A percentile compares a stretch with the other conserved stretches of the same genome.
Evolutionary conservation across 2,113 vertebrate genomes (phyloP).

Genomic region (Aplodontia rufa): DNA sequence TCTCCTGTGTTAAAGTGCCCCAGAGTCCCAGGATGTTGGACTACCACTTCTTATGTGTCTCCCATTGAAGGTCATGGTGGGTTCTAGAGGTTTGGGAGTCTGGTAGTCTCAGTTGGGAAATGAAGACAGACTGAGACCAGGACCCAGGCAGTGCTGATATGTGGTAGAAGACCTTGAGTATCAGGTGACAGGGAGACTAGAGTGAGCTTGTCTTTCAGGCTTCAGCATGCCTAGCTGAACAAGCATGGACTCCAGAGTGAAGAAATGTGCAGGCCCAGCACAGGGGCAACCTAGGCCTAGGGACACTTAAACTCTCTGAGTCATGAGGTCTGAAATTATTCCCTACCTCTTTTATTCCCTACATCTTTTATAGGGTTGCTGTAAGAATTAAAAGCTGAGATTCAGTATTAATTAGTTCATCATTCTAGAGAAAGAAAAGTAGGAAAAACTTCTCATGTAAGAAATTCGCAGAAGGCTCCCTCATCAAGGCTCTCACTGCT

Average conservation of each 20-base stretch:
- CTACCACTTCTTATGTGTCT: not conserved
- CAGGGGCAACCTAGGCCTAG: not conserved
- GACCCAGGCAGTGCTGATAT: not conserved
- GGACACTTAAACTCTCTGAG: not conserved
- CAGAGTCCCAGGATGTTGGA: not conserved
- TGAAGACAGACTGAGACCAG: not conserved
- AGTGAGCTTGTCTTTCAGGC: not conserved
- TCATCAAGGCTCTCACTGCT: not conserved
- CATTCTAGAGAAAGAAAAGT: not conserved
- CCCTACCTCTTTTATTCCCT: not conserved
- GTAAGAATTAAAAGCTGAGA: not conserved
- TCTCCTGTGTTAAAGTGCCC: not conserved
- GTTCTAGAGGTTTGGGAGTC: slow-evolving; percentile 4
- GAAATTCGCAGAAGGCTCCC: not conserved
- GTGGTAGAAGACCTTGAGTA: not conserved
- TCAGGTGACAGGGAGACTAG: not conserved
- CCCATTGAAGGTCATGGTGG: not conserved
- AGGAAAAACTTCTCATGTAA: not conserved
- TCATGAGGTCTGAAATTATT: not conserved
- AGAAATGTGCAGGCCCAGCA: not conserved
- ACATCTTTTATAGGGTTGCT: not conserved
- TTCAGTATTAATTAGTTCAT: not conserved
- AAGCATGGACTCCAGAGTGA: not conserved
- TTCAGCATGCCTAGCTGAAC: not conserved
- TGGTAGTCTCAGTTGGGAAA: not conserved